These are phyloP conservation scores for Siniperca knerii DNA, from an alignment of 2,113 vertebrate species.

Conservation along the genomic window DNA sequence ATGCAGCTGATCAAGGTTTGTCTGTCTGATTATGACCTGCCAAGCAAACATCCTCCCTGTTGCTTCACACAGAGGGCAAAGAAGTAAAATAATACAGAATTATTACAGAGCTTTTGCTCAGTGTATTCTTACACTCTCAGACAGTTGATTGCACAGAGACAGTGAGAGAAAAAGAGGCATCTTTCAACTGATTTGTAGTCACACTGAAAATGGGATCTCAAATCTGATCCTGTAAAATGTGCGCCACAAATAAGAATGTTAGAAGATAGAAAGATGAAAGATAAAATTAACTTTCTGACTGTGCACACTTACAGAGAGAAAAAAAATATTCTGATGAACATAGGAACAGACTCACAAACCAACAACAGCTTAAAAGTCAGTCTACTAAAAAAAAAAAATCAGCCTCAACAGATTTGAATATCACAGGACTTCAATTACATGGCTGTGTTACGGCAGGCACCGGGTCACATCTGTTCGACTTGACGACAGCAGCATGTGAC, in stretches of 20 bases:
- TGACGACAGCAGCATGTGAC: slow-evolving; percentile 64
- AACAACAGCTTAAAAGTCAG: neutral
- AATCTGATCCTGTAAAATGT: slow-evolving; percentile 9
- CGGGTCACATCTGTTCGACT: slow-evolving; percentile 68
- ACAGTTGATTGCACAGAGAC: neutral
- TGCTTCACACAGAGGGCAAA: slow-evolving; percentile 20
- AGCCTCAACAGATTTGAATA: slow-evolving; percentile 29
- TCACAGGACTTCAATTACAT: slow-evolving; percentile 53
- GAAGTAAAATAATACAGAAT: neutral
- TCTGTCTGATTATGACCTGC: slow-evolving; percentile 34
- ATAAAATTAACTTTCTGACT: neutral
- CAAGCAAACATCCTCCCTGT: slow-evolving; percentile 26
- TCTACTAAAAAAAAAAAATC: neutral
- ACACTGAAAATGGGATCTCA: neutral
- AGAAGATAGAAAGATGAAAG: neutral
- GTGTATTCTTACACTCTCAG: slow-evolving; percentile 6
- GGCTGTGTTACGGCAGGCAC: slow-evolving; percentile 26
- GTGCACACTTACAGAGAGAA: neutral
- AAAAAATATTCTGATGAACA: neutral
- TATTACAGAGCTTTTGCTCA: neutral
- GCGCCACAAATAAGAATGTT: neutral
- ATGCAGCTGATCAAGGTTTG: slow-evolving; percentile 43
- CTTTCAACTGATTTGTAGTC: slow-evolving; percentile 2
- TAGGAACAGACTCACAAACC: neutral
- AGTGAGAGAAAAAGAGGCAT: neutral